These are phyloP conservation scores for Pithys albifrons DNA, from an alignment of 2,113 vertebrate genomes.

Conservation along the genomic window DNA sequence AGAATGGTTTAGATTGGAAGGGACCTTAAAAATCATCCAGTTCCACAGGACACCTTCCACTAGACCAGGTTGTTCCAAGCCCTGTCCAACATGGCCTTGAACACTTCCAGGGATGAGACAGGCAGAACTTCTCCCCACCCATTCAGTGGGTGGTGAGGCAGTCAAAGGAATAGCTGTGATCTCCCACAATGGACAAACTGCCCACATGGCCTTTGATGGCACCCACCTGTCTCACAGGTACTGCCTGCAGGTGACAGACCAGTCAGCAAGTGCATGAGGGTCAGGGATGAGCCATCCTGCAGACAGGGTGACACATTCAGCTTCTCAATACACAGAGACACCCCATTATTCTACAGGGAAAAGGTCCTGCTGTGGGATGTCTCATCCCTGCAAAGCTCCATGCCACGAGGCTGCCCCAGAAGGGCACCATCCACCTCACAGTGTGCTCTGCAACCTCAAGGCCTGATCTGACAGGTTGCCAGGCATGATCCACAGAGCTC, in stretches of 20 bases:
- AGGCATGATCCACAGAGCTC: background rate
- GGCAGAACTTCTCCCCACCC: background rate
- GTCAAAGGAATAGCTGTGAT: background rate
- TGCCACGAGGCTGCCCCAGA: background rate
- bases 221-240: background rate
- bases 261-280: rapidly evolving
- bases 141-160: background rate
- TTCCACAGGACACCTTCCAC: background rate
- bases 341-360: background rate
- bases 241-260: background rate
- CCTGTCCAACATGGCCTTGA: too few species aligned
- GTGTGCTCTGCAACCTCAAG: background rate
- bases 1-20: background rate
- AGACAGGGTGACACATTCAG: background rate
- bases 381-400: background rate
- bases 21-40: background rate
- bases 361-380: background rate
- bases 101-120: background rate
- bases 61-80: background rate
- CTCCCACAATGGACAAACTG: background rate
- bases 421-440: rapidly evolving
- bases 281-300: rapidly evolving
- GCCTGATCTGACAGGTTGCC: background rate
- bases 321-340: background rate
- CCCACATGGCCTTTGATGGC: background rate